Base-by-base conservation (phyloP, 2,888 invertebrate species). In the Agrochola litura region DNA sequence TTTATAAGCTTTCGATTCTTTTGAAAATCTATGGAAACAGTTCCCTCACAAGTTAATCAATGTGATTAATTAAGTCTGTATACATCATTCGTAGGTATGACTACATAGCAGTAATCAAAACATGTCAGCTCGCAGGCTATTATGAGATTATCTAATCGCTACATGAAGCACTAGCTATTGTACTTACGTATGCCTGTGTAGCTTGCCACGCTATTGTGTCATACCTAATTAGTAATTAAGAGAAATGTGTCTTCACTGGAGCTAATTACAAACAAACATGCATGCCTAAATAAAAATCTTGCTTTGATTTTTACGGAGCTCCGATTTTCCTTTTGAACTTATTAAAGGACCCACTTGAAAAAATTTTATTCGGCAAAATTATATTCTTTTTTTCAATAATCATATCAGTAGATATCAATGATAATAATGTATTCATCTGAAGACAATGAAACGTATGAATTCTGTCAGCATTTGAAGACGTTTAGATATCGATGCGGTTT, bases 401-500 rank as follows among this genome's bases (percentile, higher is more conserved):
- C 5, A 30, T 76, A 30, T n/a, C 8, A 25, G 12, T 61, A 10
- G n/a, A 16, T 25, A 61, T 41, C 0, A 49, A 14, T 68, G 5
- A 49, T 58, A 30, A 37, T n/a, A 63, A 69, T 54, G 22, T 66
- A 67, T 69, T 69, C 4, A 41, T 37, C n/a, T 37, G 25, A 43
- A 83, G 43, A 77, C 73, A 76, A 77, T 82, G 73, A 73, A 80
- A 86, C 76, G 84, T 90, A 89, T 89, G 87, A 89, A 77, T 88
- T 84, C 86, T 83, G 86, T 82, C 83, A 79, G 81, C 78, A 82
- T 88, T 85, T 81, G 81, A 89, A 88, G 86, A 72, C 84, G 89
- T 91, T 90, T 90, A 89, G 90, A 88, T 93, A 92, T 93, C 92
- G 91, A 92, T 92, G 93, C 84, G 92, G 92, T 92, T 89, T 90